Percentiles rank a stretch among this genome's conserved stretches.
These are phyloP conservation scores for Pantherophis alleghaniensis DNA, from an alignment of 2,797 vertebrate genomes.

Conservation along the genomic window DNA sequence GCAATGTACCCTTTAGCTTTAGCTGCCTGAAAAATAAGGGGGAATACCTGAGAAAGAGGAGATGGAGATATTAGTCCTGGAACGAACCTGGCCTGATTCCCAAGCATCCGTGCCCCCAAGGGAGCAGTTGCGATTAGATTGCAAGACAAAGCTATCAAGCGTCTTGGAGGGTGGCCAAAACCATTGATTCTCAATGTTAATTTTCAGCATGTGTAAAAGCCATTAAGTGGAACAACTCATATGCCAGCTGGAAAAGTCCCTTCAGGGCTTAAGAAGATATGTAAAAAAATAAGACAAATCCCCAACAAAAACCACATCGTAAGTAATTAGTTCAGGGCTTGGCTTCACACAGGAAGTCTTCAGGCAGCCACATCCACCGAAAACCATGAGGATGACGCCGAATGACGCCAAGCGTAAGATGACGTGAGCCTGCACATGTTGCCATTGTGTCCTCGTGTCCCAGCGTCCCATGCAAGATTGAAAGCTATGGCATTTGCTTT, in stretches of 20 bases:
- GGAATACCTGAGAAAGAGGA: neutral
- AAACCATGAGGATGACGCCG: neutral
- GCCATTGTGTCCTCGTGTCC: neutral
- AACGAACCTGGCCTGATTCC: neutral
- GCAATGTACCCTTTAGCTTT: neutral
- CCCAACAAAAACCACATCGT: neutral
- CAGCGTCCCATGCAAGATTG: neutral
- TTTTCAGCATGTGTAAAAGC: neutral
- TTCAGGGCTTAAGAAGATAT: neutral
- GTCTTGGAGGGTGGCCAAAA: neutral
- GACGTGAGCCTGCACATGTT: neutral
- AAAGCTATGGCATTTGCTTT: neutral
- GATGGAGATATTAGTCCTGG: neutral
- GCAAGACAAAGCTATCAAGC: neutral
- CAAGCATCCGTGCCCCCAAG: too few relatives aligned
- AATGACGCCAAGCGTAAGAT: neutral
- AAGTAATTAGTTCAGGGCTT: neutral
- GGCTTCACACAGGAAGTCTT: neutral
- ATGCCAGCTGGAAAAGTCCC: neutral
- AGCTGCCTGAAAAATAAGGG: neutral
- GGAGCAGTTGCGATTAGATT: neutral
- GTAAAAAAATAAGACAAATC: neutral
- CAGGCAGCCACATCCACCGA: neutral
- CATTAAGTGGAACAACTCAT: conserved; percentile 1
- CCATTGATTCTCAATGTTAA: neutral